Conservation (phyloP, 2,113 vertebrate genomes). For the Misgurnus anguillicaudatus region DNA sequence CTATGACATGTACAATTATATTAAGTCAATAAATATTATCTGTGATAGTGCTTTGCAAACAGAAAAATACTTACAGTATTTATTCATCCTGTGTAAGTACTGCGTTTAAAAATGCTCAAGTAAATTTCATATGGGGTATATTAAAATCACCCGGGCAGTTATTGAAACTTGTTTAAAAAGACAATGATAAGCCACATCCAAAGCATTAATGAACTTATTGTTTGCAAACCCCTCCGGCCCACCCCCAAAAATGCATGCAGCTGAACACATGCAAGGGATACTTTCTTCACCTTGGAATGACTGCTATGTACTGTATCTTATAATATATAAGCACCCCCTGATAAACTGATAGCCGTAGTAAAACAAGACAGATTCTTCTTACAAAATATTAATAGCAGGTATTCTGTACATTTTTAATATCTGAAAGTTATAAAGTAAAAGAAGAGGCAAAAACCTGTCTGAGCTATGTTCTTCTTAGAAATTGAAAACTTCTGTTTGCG, state of each 20-base stretch:
- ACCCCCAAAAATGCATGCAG: slow-evolving; percentile 66
- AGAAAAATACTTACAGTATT: slow-evolving; percentile 32
- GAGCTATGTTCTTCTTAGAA: slow-evolving; percentile 78
- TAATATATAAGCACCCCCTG: slow-evolving; percentile 75
- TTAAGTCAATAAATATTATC: slow-evolving; percentile 66
- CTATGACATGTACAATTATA: slow-evolving; percentile 51
- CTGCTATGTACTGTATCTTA: slow-evolving; percentile 74
- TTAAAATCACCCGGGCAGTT: slow-evolving; percentile 18
- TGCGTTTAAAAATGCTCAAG: slow-evolving; percentile 28
- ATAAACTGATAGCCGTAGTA: slow-evolving; percentile 80
- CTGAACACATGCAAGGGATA: slow-evolving; percentile 79
- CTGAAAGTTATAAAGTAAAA: slow-evolving; percentile 90
- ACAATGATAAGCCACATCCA: slow-evolving; percentile 75
- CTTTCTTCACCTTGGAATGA: slow-evolving; percentile 80
- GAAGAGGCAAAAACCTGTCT: slow-evolving; percentile 80
- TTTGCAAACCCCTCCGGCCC: slow-evolving; percentile 47
- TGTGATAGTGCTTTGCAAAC: slow-evolving; percentile 71
- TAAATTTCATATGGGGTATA: slow-evolving; percentile 18
- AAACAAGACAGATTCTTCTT: slow-evolving; percentile 81
- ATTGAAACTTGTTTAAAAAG: slow-evolving; percentile 4
- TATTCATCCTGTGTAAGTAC: slow-evolving; percentile 18
- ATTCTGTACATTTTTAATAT: slow-evolving; percentile 87
- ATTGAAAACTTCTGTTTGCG: slow-evolving; percentile 70
- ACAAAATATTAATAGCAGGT: slow-evolving; percentile 93
- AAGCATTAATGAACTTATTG: slow-evolving; percentile 54